phyloP scores from a whole-genome alignment of 2,113 vertebrate species.

The Glareola pratincola region DNA sequence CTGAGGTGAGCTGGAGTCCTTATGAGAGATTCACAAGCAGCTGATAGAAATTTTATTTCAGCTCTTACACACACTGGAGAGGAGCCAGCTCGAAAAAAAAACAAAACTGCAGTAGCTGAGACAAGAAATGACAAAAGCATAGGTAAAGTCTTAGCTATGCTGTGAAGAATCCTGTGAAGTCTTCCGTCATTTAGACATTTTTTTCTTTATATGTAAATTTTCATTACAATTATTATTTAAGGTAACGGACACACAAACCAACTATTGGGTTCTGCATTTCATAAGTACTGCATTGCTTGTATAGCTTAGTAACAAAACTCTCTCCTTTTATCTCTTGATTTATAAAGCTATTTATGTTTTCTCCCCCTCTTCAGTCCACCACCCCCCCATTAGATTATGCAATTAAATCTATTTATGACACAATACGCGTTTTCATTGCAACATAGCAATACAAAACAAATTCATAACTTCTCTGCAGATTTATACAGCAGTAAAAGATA shows the following conservation, averaged over 20 bases:
- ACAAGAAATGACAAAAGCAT: background rate
- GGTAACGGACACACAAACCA: background rate
- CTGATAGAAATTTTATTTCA: background rate
- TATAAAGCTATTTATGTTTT: background rate
- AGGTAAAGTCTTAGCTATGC: background rate
- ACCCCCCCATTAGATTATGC: background rate
- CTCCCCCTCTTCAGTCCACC: background rate
- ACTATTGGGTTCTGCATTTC: background rate
- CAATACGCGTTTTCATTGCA: slow-evolving; percentile 15
- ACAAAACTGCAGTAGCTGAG: background rate
- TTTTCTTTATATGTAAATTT: background rate
- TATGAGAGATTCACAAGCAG: background rate
- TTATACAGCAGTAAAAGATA: background rate
- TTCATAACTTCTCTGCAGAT: slow-evolving; percentile 1
- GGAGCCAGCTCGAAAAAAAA: background rate
- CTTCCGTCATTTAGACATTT: background rate
- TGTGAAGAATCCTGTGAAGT: background rate
- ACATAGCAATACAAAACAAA: background rate
- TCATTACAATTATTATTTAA: background rate
- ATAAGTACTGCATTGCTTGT: background rate
- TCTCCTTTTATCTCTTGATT: background rate
- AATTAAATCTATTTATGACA: slow-evolving; percentile 8
- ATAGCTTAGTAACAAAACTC: background rate
- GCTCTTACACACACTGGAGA: background rate
- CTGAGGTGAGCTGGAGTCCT: background rate